A percentile compares a stretch with the other conserved stretches of the same genome.
Conservation (phyloP, 2,888 invertebrate species). For the Volucella zonaria region DNA sequence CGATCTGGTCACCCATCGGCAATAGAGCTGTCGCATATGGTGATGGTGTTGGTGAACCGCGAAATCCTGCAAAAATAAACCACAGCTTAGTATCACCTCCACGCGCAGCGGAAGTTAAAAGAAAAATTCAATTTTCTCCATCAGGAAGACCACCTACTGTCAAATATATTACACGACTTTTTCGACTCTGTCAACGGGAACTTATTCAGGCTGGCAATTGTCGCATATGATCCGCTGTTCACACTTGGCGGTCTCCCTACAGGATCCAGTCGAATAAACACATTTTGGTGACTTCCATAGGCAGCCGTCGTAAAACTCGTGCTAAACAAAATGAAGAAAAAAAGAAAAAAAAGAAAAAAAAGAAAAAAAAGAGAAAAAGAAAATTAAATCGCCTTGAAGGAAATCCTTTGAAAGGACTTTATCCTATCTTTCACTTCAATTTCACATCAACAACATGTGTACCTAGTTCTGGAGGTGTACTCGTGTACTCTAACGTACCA, state of each 20-base stretch:
- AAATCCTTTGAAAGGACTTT: constrained; percentile 44
- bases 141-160: constrained; percentile 77
- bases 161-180: constrained; percentile 81
- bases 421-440: constrained; percentile 13
- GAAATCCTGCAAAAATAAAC: constrained; percentile 79
- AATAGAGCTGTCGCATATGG: constrained; percentile 88
- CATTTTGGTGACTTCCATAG: constrained; percentile 90
- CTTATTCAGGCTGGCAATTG: constrained; percentile 91
- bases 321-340: constrained; percentile 81
- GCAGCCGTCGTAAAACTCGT: constrained; percentile 91
- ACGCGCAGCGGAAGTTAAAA: not conserved
- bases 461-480: not conserved
- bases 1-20: constrained; percentile 83
- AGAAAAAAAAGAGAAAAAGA: too few species aligned
- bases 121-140: constrained; percentile 61
- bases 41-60: constrained; percentile 84
- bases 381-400: constrained; percentile 44
- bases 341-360: constrained; percentile 12
- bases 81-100: constrained; percentile 44
- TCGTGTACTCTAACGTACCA: too few species aligned
- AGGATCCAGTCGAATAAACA: constrained; percentile 89
- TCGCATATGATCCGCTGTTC: constrained; percentile 91
- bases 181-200: constrained; percentile 84
- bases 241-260: constrained; percentile 89
- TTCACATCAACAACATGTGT: not conserved